Evolutionary conservation across 2,888 invertebrate genomes (phyloP).

Genomic region (Trissonchulus sp.): DNA sequence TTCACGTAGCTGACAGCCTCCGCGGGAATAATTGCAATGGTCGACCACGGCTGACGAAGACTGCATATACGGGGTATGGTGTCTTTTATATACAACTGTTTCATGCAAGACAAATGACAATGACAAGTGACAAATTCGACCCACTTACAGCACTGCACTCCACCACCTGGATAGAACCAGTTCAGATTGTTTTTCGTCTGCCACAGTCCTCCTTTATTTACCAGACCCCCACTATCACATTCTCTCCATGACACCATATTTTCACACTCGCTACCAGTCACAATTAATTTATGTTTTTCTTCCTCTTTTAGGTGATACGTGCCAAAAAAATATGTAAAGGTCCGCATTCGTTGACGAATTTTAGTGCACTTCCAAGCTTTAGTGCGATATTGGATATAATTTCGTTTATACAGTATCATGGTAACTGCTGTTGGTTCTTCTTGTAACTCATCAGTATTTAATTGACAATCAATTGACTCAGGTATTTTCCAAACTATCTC

Average conservation of each 20-base stretch:
- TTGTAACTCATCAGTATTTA: not conserved
- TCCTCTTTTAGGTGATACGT: not conserved
- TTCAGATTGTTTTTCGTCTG: not conserved
- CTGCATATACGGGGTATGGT: not conserved
- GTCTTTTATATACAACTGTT: not conserved
- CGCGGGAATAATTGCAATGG: not conserved
- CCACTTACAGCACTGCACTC: not conserved
- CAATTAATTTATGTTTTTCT: not conserved
- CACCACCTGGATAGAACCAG: not conserved
- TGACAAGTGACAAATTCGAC: not conserved
- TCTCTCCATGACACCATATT: not conserved
- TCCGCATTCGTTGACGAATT: not conserved
- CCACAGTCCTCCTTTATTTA: not conserved
- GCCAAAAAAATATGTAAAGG: not conserved
- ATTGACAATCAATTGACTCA: not conserved
- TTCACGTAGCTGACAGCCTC: not conserved
- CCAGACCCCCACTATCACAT: not conserved
- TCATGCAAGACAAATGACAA: too few relatives aligned
- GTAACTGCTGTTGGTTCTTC: not conserved
- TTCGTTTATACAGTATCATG: not conserved
- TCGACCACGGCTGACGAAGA: not conserved
- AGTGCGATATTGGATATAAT: not conserved
- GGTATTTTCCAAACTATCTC: not conserved
- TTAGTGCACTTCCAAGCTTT: not conserved
- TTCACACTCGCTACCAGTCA: not conserved